phyloP scores from a whole-genome alignment of 2,888 invertebrate species.

The Hyposoter dolosus region DNA sequence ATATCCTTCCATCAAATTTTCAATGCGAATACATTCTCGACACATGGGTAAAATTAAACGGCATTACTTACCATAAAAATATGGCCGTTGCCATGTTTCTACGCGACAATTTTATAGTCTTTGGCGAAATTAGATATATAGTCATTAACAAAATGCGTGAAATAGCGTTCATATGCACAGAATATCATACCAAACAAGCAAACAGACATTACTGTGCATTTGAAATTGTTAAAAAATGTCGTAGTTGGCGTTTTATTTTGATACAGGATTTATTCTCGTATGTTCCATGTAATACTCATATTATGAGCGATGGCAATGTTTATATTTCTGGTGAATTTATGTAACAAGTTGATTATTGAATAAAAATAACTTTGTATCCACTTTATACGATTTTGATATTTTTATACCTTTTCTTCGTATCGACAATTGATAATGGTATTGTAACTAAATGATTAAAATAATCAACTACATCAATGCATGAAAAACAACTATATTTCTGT shows the following conservation, averaged over 20 bases:
- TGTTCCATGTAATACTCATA: slow-evolving; percentile 26
- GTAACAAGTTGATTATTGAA: slow-evolving; percentile 21
- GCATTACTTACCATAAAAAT: slow-evolving; percentile 21
- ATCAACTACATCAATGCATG: slow-evolving; percentile 14
- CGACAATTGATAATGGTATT: slow-evolving; percentile 9
- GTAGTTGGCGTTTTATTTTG: slow-evolving; percentile 15
- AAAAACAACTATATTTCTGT: slow-evolving; percentile 6
- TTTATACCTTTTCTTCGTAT: neutral
- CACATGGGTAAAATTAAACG: slow-evolving; percentile 36
- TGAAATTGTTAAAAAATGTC: slow-evolving; percentile 29
- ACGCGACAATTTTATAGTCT: slow-evolving; percentile 12
- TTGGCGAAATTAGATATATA: slow-evolving; percentile 16
- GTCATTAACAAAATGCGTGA: slow-evolving; percentile 4
- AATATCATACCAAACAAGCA: slow-evolving; percentile 14
- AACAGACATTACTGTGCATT: slow-evolving; percentile 34
- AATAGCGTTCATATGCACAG: slow-evolving; percentile 31
- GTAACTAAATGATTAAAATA: slow-evolving; percentile 27
- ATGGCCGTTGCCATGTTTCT: slow-evolving; percentile 2
- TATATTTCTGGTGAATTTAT: slow-evolving; percentile 32
- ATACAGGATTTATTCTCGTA: slow-evolving; percentile 18
- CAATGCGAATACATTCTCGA: neutral
- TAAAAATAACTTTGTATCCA: slow-evolving; percentile 31
- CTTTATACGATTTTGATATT: slow-evolving; percentile 7
- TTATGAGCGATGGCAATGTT: slow-evolving; percentile 37
- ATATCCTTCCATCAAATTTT: slow-evolving; percentile 35